These are phyloP conservation scores for Brenthis daphne DNA, from an alignment of 2,888 invertebrate species.

Conservation along the genomic window DNA sequence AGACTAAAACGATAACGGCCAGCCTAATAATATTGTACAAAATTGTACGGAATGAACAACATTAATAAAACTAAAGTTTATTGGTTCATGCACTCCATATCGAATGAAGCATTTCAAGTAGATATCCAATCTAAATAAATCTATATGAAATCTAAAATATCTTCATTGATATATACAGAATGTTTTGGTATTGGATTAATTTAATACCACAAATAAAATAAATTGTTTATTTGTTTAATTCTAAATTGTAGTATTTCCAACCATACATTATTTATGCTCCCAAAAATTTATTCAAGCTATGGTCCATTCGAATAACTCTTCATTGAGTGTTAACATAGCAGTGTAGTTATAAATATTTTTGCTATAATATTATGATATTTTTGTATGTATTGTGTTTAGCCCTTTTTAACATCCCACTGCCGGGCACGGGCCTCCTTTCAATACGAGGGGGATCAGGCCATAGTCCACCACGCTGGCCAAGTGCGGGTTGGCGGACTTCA, in stretches of 20 bases:
- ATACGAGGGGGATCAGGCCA: no score
- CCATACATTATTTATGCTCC: slow-evolving; percentile 32
- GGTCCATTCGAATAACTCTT: slow-evolving; percentile 28
- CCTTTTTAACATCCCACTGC: no score
- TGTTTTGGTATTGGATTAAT: slow-evolving; percentile 34
- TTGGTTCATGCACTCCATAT: slow-evolving; percentile 24
- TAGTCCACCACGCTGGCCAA: no score
- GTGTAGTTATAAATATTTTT: slow-evolving; percentile 19
- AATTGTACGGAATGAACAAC: slow-evolving; percentile 48
- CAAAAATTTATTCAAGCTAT: slow-evolving; percentile 34
- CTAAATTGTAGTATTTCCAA: slow-evolving; percentile 26
- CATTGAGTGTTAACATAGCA: slow-evolving; percentile 36
- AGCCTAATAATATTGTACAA: slow-evolving; percentile 39
- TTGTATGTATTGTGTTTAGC: no score
- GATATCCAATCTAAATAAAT: slow-evolving; percentile 33
- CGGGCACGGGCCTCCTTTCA: no score
- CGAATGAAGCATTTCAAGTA: slow-evolving; percentile 31
- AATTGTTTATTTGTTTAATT: slow-evolving; percentile 24
- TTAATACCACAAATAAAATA: slow-evolving; percentile 32
- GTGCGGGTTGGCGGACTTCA: no score
- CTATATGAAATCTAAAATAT: slow-evolving; percentile 33
- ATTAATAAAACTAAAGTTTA: slow-evolving; percentile 29
- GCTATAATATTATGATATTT: not conserved
- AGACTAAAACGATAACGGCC: slow-evolving; percentile 8
- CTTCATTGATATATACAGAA: slow-evolving; percentile 34